Conservation (phyloP, 2,797 vertebrate genomes). For the Synaphobranchus kaupii region DNA sequence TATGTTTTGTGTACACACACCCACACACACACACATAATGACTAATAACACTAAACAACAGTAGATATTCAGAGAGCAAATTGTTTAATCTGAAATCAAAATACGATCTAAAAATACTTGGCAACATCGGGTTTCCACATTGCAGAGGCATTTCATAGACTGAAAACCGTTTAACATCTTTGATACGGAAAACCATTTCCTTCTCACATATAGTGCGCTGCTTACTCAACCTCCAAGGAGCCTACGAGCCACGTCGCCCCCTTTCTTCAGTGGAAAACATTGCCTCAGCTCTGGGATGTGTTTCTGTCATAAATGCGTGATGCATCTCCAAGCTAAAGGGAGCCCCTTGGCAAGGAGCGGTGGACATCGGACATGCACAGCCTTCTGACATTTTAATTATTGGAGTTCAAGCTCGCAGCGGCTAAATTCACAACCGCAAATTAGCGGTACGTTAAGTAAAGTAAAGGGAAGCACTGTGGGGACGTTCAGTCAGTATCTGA, state of each 20-base stretch:
- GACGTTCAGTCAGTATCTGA: not conserved
- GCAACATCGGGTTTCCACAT: not conserved
- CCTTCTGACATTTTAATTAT: not conserved
- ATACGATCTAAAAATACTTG: not conserved
- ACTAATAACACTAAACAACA: not conserved
- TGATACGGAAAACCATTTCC: not conserved
- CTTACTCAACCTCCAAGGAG: not conserved
- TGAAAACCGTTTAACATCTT: conserved; percentile 13
- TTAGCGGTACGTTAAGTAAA: not conserved
- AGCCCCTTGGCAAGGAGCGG: too few relatives aligned
- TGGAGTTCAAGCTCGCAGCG: not conserved
- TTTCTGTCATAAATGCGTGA: not conserved
- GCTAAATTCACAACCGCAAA: not conserved
- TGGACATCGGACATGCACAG: not conserved
- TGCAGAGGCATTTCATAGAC: not conserved
- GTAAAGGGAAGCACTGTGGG: not conserved
- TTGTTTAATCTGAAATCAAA: not conserved
- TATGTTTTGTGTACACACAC: too few relatives aligned
- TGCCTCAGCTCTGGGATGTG: not conserved
- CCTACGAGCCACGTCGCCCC: not conserved
- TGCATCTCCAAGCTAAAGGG: too few relatives aligned
- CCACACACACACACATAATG: not conserved
- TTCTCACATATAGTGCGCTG: not conserved
- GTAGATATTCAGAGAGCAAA: not conserved
- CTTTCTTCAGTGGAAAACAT: not conserved